phyloP scores from a whole-genome alignment of 2,888 invertebrate species.

The Lasioglossum oenotherae region DNA sequence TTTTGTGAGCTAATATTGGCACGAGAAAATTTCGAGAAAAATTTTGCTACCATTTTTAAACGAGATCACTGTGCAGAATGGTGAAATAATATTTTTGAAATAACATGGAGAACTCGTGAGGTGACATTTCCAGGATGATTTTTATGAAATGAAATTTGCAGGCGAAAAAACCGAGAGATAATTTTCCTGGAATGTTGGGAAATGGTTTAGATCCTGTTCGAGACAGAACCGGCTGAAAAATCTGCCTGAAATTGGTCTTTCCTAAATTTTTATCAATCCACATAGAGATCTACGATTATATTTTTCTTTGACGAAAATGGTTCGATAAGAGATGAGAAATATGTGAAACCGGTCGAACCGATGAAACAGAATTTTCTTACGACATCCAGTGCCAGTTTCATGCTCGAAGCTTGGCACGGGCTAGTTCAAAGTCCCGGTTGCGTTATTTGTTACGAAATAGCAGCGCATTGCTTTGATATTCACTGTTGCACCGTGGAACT shows the following conservation, averaged over 20 bases:
- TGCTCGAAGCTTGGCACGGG: background rate
- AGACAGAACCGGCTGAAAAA: background rate
- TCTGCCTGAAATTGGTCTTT: background rate
- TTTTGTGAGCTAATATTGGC: background rate
- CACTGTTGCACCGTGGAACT: constrained; percentile 18
- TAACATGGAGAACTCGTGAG: background rate
- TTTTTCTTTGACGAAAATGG: background rate
- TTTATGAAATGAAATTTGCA: background rate
- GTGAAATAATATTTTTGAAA: background rate
- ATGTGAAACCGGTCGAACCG: background rate
- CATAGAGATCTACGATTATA: background rate
- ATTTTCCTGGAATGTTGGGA: background rate
- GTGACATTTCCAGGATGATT: background rate
- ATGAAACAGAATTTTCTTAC: background rate
- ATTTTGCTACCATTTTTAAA: background rate
- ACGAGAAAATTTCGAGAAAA: background rate
- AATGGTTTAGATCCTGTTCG: background rate
- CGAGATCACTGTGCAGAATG: background rate
- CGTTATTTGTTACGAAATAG: constrained; percentile 12
- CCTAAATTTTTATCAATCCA: background rate
- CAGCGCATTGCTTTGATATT: constrained; percentile 30
- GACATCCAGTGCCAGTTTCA: background rate
- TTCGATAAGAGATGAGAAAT: background rate
- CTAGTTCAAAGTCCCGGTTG: background rate
- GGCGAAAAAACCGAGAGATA: background rate